These are phyloP conservation scores for Cerceris ruficornis DNA, from an alignment of 2,888 invertebrate species.

Conservation along the genomic window DNA sequence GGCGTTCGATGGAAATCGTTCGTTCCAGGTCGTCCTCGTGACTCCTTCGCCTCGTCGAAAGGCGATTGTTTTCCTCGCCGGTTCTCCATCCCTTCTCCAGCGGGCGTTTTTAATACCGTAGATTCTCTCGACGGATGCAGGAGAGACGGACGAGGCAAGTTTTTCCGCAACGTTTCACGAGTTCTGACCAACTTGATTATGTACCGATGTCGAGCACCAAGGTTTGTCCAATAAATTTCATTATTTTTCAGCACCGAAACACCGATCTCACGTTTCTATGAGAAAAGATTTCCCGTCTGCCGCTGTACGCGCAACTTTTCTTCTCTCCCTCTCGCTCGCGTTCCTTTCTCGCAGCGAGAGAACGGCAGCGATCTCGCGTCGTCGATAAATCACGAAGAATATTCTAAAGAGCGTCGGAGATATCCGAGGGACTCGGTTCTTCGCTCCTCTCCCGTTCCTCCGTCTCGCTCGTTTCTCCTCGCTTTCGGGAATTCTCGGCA, in stretches of 20 bases:
- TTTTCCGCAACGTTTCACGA: too few relatives aligned
- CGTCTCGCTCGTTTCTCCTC: not conserved
- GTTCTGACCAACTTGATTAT: too few relatives aligned
- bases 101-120: too few relatives aligned
- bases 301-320: not conserved
- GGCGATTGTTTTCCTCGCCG: not conserved
- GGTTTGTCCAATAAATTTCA: too few relatives aligned
- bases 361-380: conserved; percentile 29
- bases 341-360: not conserved
- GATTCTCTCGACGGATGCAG: too few relatives aligned
- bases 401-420: conserved; percentile 19
- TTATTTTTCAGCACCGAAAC: too few relatives aligned
- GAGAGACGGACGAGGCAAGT: too few relatives aligned
- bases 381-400: conserved; percentile 51
- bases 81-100: too few relatives aligned
- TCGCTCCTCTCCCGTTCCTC: not conserved
- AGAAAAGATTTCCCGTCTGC: conserved; percentile 25
- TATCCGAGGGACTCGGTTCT: not conserved
- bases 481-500: not conserved
- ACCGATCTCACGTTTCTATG: not conserved
- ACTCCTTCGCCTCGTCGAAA: not conserved
- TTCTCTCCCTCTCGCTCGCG: not conserved
- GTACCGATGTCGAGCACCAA: too few relatives aligned
- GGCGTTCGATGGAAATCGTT: not conserved
- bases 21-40: not conserved